A percentile compares a stretch with the other conserved stretches of the same genome.
Conservation (phyloP, 1,140 invertebrate genomes). For the Ooceraea biroi region DNA sequence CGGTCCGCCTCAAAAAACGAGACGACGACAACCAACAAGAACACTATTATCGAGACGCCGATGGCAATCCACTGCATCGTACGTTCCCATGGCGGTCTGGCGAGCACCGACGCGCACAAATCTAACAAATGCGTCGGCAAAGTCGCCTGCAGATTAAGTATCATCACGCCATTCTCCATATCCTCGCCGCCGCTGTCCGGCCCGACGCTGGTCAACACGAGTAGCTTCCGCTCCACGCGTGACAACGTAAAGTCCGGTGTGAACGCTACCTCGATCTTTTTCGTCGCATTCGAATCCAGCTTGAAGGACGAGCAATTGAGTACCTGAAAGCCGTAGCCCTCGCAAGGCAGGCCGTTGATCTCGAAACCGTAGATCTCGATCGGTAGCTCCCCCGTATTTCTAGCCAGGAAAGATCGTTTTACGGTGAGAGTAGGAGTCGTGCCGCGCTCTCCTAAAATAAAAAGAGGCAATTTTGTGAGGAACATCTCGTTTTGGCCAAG, state of each 20-base stretch:
- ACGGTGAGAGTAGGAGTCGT: conserved; percentile 91
- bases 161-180: conserved; percentile 75
- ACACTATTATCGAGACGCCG: conserved; percentile 88
- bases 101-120: conserved; percentile 90
- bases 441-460: conserved; percentile 85
- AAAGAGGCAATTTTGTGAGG: neutral
- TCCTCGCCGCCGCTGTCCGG: conserved; percentile 61
- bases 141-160: conserved; percentile 91
- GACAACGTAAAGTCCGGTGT: conserved; percentile 97
- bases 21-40: conserved; percentile 90
- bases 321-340: conserved; percentile 95
- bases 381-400: conserved; percentile 94
- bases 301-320: conserved; percentile 94
- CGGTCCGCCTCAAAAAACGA: conserved; percentile 92
- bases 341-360: conserved; percentile 92
- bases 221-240: conserved; percentile 89
- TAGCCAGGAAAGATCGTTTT: conserved; percentile 94
- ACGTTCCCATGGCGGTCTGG: conserved; percentile 93
- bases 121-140: conserved; percentile 92
- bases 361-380: conserved; percentile 92
- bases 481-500: neutral
- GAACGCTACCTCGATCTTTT: conserved; percentile 96
- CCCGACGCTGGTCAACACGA: conserved; percentile 88
- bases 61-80: conserved; percentile 90
- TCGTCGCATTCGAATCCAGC: conserved; percentile 93